A percentile compares a stretch with the other conserved stretches of the same genome.
Evolutionary conservation across 2,888 invertebrate species (phyloP).

Genomic region (Stictocephala bisonia): DNA sequence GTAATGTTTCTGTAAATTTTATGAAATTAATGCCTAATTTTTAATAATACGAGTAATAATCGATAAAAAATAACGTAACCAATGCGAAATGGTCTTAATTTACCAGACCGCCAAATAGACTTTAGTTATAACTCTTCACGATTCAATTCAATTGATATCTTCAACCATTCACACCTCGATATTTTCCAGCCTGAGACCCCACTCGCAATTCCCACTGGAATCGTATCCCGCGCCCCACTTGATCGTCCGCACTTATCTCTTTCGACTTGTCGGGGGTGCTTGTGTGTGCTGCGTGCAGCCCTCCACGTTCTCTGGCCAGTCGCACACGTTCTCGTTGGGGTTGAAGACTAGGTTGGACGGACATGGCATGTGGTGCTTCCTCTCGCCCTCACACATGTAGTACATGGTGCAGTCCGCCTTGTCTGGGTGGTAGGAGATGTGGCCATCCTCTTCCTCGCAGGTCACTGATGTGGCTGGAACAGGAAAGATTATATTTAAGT

Average conservation of each 20-base stretch:
- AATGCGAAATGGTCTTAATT: no score
- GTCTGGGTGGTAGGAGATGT: conserved; percentile 92
- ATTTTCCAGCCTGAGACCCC: background rate
- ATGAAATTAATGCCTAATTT: no score
- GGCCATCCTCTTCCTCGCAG: conserved; percentile 95
- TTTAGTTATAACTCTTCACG: no score
- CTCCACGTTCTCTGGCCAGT: conserved; percentile 96
- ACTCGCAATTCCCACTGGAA: background rate
- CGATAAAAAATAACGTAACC: no score
- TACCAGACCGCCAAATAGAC: no score
- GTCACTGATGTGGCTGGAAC: conserved; percentile 84
- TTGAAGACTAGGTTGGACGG: conserved; percentile 94
- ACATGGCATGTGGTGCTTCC: conserved; percentile 96
- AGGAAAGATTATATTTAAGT: conserved; percentile 27
- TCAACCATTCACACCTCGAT: no score
- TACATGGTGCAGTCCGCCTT: conserved; percentile 93
- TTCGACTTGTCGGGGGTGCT: conserved; percentile 68
- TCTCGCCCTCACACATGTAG: conserved; percentile 96
- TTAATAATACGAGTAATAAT: no score
- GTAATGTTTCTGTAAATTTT: no score
- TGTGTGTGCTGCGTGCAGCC: conserved; percentile 81
- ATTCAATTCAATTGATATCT: no score
- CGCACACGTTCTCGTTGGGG: conserved; percentile 92
- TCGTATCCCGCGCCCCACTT: background rate
- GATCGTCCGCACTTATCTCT: conserved; percentile 27